Base-by-base conservation (phyloP, 2,113 vertebrate genomes). In the Indicator indicator region DNA sequence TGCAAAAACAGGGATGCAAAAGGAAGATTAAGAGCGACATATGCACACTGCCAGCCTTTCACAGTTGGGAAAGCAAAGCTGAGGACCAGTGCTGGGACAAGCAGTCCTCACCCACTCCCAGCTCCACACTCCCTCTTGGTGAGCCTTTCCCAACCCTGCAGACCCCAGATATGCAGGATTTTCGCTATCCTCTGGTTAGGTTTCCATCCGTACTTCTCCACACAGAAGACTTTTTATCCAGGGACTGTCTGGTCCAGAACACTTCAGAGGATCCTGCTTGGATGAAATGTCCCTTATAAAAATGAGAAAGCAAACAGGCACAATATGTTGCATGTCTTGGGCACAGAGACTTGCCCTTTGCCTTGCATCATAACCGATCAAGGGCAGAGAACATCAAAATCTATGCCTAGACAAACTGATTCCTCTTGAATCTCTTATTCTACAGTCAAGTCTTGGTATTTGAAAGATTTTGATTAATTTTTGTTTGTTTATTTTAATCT, bases 1-100 rank as follows among this genome's bases (percentile, higher is more conserved):
- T 96, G 95, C 97, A 97, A 96, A 98, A 98, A 96, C 97, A 92
- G 94, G 97, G 97, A 98, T 97, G 97, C 96, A 98, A 95, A 97
- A 93, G 86, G 78, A 97, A 98, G 98, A 98, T 98, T 98, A 98
- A 96, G 96, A 97, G 92, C 32, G 44, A 94, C 64, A 64, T 80
- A 89, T 88, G 90, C 28, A 65, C 12, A 65, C 92, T 97, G 96
- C 96, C 96, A 98, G 97, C 86, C 96, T 96, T 96, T 94, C 1
- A 7, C 89, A 82, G 88, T 40, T 56, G 71, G 95, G 93, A 96
- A 95, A 96, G 42, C n/a, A 79, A 90, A 97, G 94, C 33, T 83
- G 82, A 88, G 91, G 93, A 95, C 87, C 95, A 96, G 94, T 83
- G 89, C 67, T 50, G 40, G 94, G 93, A 95, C 26, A 12, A 96